Evolutionary conservation across 1,140 invertebrate species (phyloP).

Genomic region (Magallana gigas): DNA sequence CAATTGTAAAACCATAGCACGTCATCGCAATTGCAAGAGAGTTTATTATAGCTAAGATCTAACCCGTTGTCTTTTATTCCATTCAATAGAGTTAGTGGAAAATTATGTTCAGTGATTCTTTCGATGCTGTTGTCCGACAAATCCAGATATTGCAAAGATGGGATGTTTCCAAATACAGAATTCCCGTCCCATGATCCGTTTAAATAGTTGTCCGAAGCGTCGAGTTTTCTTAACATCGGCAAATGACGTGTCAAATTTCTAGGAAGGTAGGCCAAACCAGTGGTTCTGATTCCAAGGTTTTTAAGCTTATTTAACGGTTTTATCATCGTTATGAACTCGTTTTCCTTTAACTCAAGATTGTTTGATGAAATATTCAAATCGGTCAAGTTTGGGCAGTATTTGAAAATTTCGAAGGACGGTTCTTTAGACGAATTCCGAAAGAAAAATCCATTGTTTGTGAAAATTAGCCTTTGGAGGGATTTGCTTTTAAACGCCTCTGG

Average conservation of each 20-base stretch:
- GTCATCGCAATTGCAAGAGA: constrained; percentile 56
- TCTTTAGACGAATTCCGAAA: background rate
- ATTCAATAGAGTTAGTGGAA: constrained; percentile 33
- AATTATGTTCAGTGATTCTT: constrained; percentile 34
- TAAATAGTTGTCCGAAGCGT: constrained; percentile 34
- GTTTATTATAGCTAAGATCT: constrained; percentile 50
- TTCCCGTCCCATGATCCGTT: background rate
- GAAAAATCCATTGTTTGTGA: background rate
- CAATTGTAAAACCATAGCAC: constrained; percentile 53
- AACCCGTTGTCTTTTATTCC: background rate
- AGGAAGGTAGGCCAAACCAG: background rate
- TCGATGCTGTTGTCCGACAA: constrained; percentile 45
- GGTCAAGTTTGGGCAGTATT: background rate
- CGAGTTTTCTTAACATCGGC: background rate
- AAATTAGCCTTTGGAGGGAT: constrained; percentile 11
- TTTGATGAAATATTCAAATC: constrained; percentile 34
- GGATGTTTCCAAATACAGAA: constrained; percentile 37
- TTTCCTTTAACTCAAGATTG: background rate
- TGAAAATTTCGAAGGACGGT: constrained; percentile 9
- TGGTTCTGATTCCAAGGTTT: background rate
- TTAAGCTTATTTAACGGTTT: constrained; percentile 26
- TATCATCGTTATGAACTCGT: constrained; percentile 24
- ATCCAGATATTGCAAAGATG: constrained; percentile 37
- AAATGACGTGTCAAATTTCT: background rate
- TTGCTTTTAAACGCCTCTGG: constrained; percentile 33